These are phyloP conservation scores for Pseudococcus longispinus DNA, from an alignment of 2,888 invertebrate species.

Conservation along the genomic window DNA sequence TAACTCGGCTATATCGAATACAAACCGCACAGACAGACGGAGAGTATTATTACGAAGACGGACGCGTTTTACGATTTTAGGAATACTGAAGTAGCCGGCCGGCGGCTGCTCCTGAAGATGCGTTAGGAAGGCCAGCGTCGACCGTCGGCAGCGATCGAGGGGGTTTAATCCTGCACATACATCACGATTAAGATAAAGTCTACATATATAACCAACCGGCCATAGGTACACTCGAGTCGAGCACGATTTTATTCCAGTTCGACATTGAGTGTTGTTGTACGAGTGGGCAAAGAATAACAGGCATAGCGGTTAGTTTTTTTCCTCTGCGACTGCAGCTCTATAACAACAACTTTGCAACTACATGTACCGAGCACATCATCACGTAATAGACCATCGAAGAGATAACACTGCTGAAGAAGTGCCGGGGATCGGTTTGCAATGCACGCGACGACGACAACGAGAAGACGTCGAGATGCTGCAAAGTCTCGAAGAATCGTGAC, in stretches of 20 bases:
- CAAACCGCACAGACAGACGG: background rate
- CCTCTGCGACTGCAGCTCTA: background rate
- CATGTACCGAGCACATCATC: background rate
- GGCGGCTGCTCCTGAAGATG: background rate
- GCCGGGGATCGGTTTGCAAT: constrained; percentile 30
- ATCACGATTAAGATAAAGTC: constrained; percentile 31
- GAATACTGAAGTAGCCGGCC: constrained; percentile 26
- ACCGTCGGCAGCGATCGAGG: background rate
- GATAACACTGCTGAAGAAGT: constrained; percentile 33
- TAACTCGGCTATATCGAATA: background rate
- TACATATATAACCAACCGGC: background rate
- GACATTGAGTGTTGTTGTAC: background rate
- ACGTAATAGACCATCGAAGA: background rate
- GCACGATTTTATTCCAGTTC: constrained; percentile 16
- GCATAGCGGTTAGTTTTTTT: background rate
- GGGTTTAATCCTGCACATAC: background rate
- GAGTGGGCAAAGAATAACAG: background rate
- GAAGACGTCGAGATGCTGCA: background rate
- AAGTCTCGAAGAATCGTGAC: constrained; percentile 23
- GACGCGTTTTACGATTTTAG: constrained; percentile 30
- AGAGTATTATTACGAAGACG: background rate
- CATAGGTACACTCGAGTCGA: background rate
- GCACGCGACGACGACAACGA: background rate
- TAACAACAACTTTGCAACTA: background rate
- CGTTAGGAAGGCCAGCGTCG: background rate